A percentile compares a stretch with the other conserved stretches of the same genome.
These are phyloP conservation scores for Ypsolopha scabrella DNA, from an alignment of 2,888 invertebrate genomes.

Conservation along the genomic window DNA sequence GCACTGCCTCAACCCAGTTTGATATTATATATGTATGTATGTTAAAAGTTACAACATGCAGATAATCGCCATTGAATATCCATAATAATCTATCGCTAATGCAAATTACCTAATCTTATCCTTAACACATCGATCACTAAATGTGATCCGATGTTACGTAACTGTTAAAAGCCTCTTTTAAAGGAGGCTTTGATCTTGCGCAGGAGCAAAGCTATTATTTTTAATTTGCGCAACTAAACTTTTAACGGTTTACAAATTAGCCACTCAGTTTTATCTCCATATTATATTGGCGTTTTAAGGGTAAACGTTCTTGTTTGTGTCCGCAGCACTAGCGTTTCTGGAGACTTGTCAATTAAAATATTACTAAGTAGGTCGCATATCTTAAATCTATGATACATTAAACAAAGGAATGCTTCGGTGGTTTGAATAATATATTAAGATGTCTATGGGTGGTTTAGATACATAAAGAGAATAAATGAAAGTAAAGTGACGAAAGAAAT, in stretches of 20 bases:
- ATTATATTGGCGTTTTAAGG: constrained; percentile 38
- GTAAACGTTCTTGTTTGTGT: constrained; percentile 12
- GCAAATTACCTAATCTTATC: constrained; percentile 56
- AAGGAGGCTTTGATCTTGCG: constrained; percentile 36
- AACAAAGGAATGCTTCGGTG: too few species aligned
- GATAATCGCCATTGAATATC: constrained; percentile 11
- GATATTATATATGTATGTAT: too few species aligned
- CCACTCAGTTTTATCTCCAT: constrained; percentile 39
- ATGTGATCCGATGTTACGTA: constrained; percentile 40
- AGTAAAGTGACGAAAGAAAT: too few species aligned
- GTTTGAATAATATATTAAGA: too few species aligned
- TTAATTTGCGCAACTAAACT: constrained; percentile 28
- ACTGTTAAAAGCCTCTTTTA: constrained; percentile 28
- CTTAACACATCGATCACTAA: constrained; percentile 58
- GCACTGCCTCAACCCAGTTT: too few species aligned
- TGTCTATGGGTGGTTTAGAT: too few species aligned
- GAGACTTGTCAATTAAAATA: too few species aligned
- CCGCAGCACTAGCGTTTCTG: too few species aligned
- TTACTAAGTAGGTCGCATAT: too few species aligned
- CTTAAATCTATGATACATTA: too few species aligned
- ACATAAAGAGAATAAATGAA: too few species aligned
- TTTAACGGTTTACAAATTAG: constrained; percentile 40
- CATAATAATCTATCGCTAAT: constrained; percentile 28
- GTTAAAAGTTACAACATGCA: not conserved
- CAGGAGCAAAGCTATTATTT: constrained; percentile 10